Percentiles rank a stretch among this genome's conserved stretches.
Conservation (phyloP, 1,140 invertebrate species). For the Aethina tumida region DNA sequence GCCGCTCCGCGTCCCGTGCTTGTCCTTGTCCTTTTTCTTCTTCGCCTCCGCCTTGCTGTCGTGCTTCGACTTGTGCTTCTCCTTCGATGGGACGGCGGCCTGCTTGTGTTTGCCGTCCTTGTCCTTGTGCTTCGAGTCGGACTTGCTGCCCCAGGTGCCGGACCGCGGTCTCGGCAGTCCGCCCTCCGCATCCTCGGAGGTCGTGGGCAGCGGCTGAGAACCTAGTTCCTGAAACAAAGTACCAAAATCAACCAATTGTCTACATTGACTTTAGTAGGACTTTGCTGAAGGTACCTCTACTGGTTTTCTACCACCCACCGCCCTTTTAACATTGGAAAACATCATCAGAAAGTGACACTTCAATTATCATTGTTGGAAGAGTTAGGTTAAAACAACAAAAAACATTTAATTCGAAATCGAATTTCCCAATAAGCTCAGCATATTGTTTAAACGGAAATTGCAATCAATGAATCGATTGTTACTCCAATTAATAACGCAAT, state of each 20-base stretch:
- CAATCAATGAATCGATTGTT: too few relatives aligned
- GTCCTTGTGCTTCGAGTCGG: constrained; percentile 35
- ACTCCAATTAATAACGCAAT: too few relatives aligned
- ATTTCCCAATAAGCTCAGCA: too few relatives aligned
- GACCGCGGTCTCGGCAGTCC: constrained; percentile 33
- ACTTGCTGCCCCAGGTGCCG: constrained; percentile 54
- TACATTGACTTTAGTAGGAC: constrained; percentile 1
- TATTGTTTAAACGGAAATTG: too few relatives aligned
- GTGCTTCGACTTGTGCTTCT: constrained; percentile 24
- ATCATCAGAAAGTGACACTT: too few relatives aligned
- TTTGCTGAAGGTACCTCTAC: neutral
- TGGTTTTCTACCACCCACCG: neutral
- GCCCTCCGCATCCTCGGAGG: constrained; percentile 32
- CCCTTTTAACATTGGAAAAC: too few relatives aligned
- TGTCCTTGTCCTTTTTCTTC: constrained; percentile 25
- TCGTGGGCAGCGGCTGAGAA: constrained; percentile 50
- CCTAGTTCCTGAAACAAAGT: constrained; percentile 48
- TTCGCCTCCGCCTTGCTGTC: constrained; percentile 8
- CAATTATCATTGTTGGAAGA: too few relatives aligned
- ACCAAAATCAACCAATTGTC: too few relatives aligned
- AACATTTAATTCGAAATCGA: too few relatives aligned
- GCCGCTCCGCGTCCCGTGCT: constrained; percentile 36
- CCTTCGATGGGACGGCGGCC: constrained; percentile 14
- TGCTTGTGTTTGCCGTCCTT: constrained; percentile 31
- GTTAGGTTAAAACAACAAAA: too few relatives aligned